Percentiles rank a stretch among this genome's conserved stretches.
phyloP scores from a whole-genome alignment of 2,888 invertebrate genomes.

The Macropis europaea region DNA sequence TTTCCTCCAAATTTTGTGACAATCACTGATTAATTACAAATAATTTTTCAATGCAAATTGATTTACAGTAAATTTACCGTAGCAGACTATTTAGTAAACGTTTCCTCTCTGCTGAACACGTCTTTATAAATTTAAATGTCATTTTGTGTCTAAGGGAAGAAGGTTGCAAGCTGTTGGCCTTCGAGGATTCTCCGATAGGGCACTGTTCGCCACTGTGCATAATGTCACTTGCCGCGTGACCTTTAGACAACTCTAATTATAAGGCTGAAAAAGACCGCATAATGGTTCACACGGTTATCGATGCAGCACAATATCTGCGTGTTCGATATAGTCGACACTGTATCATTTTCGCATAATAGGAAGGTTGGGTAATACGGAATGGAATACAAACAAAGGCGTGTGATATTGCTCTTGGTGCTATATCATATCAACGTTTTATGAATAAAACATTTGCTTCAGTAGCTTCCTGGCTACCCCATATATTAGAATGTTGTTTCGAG shows the following conservation, averaged over 20 bases:
- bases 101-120: neutral
- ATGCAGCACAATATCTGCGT: constrained; percentile 22
- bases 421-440: constrained; percentile 50
- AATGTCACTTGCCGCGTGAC: neutral
- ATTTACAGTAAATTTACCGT: too few species aligned
- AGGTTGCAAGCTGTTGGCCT: neutral
- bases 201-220: neutral
- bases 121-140: constrained; percentile 24
- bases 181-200: constrained; percentile 17
- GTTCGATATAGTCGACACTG: constrained; percentile 26
- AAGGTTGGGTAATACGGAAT: constrained; percentile 46
- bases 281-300: constrained; percentile 21
- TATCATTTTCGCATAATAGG: constrained; percentile 45
- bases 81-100: neutral
- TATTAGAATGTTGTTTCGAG: constrained; percentile 40
- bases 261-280: neutral
- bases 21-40: too few species aligned
- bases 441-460: constrained; percentile 49
- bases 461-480: constrained; percentile 31
- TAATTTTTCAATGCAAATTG: too few species aligned
- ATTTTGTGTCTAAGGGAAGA: neutral
- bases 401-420: constrained; percentile 41
- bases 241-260: constrained; percentile 14
- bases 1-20: too few species aligned
- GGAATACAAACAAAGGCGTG: constrained; percentile 49